These are phyloP conservation scores for Prenolepis imparis DNA, from an alignment of 2,888 invertebrate species.

Conservation along the genomic window DNA sequence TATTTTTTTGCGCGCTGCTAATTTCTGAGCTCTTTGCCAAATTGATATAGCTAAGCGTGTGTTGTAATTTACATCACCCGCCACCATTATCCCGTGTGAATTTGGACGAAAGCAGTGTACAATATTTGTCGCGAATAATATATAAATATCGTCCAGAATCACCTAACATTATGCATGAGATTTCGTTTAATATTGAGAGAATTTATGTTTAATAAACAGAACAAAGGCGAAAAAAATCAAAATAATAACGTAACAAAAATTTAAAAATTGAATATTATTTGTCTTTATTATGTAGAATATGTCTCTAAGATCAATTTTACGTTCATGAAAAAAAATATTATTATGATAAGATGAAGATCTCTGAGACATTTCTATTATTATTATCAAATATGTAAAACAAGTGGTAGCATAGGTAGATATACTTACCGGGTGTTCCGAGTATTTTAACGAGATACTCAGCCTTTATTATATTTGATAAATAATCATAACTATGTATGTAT, in stretches of 20 bases:
- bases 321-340: background rate
- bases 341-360: slow-evolving; percentile 6
- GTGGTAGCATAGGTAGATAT: background rate
- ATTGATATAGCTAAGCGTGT: slow-evolving; percentile 26
- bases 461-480: slow-evolving; percentile 9
- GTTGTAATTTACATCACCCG: slow-evolving; percentile 47
- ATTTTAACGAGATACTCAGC: background rate
- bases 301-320: background rate
- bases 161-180: slow-evolving; percentile 12
- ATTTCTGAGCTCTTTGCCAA: slow-evolving; percentile 4
- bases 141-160: slow-evolving; percentile 29
- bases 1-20: background rate
- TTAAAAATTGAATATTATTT: background rate
- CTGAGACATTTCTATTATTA: background rate
- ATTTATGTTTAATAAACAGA: background rate
- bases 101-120: slow-evolving; percentile 29
- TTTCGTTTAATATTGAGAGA: background rate
- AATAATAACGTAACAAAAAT: background rate
- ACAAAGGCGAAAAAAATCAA: background rate
- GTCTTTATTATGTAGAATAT: background rate
- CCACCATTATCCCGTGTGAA: slow-evolving; percentile 56
- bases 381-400: background rate
- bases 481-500: background rate
- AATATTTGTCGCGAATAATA: slow-evolving; percentile 18
- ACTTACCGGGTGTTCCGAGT: slow-evolving; percentile 50